Conservation (phyloP, 2,888 invertebrate species). For the Trichogramma dendrolimi region DNA sequence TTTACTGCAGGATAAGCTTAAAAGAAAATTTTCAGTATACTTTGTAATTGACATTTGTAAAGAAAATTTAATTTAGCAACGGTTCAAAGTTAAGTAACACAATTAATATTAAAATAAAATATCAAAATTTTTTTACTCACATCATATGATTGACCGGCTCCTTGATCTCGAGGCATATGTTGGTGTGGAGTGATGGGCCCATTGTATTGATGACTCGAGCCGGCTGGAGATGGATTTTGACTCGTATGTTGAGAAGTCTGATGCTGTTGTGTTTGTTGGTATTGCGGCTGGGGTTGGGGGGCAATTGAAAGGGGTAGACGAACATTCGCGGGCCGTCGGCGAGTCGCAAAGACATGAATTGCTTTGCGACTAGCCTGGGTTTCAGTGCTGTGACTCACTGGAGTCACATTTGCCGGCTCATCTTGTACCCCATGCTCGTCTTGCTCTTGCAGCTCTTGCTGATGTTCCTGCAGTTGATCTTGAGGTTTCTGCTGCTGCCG, state of each 20-base stretch:
- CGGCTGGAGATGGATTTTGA: conserved; percentile 21
- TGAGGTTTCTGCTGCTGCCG: conserved; percentile 5
- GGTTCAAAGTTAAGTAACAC: no score
- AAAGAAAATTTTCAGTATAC: no score
- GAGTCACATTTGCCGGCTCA: conserved; percentile 50
- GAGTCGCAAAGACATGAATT: conserved; percentile 25
- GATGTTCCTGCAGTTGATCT: conserved; percentile 3
- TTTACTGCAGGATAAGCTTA: no score
- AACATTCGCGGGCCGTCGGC: no score
- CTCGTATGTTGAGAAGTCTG: conserved; percentile 27
- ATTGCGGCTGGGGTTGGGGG: no score
- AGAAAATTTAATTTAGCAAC: no score
- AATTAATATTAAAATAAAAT: neutral
- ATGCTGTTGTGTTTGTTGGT: neutral
- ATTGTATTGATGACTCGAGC: conserved; percentile 11
- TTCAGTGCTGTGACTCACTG: conserved; percentile 48
- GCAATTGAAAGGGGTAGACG: no score
- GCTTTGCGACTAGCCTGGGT: conserved; percentile 43
- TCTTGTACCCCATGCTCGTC: conserved; percentile 19
- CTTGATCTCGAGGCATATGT: conserved; percentile 21
- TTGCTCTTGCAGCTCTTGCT: conserved; percentile 4
- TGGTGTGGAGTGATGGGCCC: conserved; percentile 16
- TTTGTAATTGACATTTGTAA: no score
- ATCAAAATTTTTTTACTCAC: neutral
- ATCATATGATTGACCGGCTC: conserved; percentile 24